Conservation (phyloP, 2,797 vertebrate species). For the Anolis apletophallus region DNA sequence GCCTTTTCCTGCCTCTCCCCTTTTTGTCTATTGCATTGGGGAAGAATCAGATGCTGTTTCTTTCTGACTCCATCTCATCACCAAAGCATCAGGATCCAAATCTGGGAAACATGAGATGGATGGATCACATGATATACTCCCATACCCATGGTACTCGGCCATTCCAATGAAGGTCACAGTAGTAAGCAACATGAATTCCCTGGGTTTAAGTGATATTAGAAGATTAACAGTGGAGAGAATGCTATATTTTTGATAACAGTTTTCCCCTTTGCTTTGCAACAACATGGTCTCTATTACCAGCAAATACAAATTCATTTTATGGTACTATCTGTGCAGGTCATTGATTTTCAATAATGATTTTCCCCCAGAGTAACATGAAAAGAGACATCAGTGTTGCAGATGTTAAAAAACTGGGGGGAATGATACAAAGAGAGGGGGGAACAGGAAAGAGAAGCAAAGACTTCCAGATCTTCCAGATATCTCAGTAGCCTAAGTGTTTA, state of each 20-base stretch:
- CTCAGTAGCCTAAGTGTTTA: slow-evolving; percentile 4
- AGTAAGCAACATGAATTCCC: not conserved
- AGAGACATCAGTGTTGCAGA: not conserved
- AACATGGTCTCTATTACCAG: not conserved
- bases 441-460: not conserved
- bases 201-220: not conserved
- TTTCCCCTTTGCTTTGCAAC: not conserved
- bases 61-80: not conserved
- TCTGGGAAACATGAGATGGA: not conserved
- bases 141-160: not conserved
- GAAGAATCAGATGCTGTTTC: not conserved
- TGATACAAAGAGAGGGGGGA: not conserved
- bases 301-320: not conserved
- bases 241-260: not conserved
- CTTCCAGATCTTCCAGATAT: not conserved
- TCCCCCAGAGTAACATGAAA: not conserved
- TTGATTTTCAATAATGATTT: not conserved
- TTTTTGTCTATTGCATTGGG: not conserved
- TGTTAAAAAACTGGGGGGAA: too few species aligned
- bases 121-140: not conserved
- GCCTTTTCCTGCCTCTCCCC: not conserved
- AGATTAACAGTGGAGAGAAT: not conserved
- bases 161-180: too few species aligned
- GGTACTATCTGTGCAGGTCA: not conserved
- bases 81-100: not conserved